A percentile compares a stretch with the other conserved stretches of the same genome.
These are phyloP conservation scores for Neodontobutis hainanensis DNA, from an alignment of 2,113 vertebrate species.

Conservation along the genomic window DNA sequence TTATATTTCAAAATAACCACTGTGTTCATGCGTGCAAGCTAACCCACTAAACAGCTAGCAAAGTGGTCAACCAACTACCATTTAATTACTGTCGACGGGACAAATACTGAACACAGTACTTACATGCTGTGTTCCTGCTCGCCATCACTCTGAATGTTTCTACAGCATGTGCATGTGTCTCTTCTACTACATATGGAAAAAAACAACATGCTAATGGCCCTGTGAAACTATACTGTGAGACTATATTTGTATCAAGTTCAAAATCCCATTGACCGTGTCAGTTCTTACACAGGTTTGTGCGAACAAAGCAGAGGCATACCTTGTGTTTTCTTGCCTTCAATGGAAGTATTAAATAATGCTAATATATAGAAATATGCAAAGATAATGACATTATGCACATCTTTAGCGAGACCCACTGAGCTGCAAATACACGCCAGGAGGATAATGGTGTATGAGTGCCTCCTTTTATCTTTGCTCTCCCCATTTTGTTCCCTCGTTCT, in stretches of 20 bases:
- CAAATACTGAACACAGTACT: too few species aligned
- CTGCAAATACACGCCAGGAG: constrained; percentile 30
- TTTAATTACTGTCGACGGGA: too few species aligned
- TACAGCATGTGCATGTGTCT: too few species aligned
- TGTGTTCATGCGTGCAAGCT: too few species aligned
- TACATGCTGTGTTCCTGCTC: too few species aligned
- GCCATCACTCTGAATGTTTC: too few species aligned
- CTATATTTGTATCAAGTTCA: not conserved
- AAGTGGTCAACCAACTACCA: too few species aligned
- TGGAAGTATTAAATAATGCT: constrained; percentile 1
- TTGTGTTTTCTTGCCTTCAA: not conserved
- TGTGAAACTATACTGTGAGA: too few species aligned
- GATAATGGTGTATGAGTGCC: constrained; percentile 17
- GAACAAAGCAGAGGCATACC: not conserved
- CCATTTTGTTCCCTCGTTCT: constrained; percentile 17
- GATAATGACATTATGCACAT: constrained; percentile 14
- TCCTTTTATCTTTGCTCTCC: constrained; percentile 35
- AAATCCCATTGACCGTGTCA: not conserved
- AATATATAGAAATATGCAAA: constrained; percentile 3
- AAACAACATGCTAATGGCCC: too few species aligned
- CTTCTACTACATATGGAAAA: too few species aligned
- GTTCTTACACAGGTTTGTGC: not conserved
- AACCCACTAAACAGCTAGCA: too few species aligned
- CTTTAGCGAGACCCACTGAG: constrained; percentile 25
- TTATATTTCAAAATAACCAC: too few species aligned